Base-by-base conservation (phyloP, 2,888 invertebrate genomes). In the Myopa tessellatipennis region DNA sequence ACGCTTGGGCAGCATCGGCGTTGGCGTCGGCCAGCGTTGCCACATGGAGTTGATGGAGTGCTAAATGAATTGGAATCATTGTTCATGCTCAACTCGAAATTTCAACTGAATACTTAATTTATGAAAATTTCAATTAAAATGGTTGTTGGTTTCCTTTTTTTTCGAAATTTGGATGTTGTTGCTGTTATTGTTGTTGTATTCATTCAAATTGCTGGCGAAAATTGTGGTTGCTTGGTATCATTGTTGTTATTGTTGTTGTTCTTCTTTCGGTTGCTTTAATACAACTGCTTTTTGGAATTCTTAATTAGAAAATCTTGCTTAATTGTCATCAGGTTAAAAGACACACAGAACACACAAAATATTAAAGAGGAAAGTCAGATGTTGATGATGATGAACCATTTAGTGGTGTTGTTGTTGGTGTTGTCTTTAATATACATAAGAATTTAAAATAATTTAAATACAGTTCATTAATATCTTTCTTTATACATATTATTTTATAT, bases 51-150 rank as follows among this genome's bases (percentile, higher is more conserved):
- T 76, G 72, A 65, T 72, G 77, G 72, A 77, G 72, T 77, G 72
- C 72, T 72, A 77, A 77, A 77, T 77, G 72, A 72, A 77, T 77
- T 65, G 77, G 60, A 77, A 77, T 77, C 77, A 72, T 77, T 77
- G 77, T 72, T 18, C 61, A 45, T 45, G 45, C 3, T 45, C 45
- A 45, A 45, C 69, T 72, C 65, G 58, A 58, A 52, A 70, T 58
- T 40, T 55, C 38, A 65, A 34, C 77, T 58, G 77, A 55, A 77
- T 72, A 65, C 36, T 16, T 65, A 73, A 72, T 77, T 77, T 72
- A 77, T 77, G 58, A 72, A 45, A 65, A 55, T 61, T 26, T 18
- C 36, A 26, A 77, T 45, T 69, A 40, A 69, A 67, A 67, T 67
- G 16, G 36, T 67, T 52, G 36, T 65, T 34, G 34, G 55, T 67